Base-by-base conservation (phyloP, 1,140 invertebrate species). In the Drosophila bocki region DNA sequence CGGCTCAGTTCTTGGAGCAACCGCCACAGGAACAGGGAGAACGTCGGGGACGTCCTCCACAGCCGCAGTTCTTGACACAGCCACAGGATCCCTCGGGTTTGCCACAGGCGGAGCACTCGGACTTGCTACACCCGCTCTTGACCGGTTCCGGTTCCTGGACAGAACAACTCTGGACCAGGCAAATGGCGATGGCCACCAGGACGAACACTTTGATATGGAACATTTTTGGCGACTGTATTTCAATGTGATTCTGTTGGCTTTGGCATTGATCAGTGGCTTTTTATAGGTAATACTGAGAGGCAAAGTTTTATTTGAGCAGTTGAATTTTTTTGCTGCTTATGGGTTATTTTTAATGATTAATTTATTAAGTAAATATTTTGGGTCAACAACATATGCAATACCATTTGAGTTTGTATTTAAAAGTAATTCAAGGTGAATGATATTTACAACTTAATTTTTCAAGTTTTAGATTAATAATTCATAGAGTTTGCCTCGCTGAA, bases 181-280 rank as follows among this genome's bases (percentile, higher is more conserved):
- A 69, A 1, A 78, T 44, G 42, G 37, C 50, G 6, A 78, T n/a
- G 51, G 50, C 50, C 19, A 78, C 1, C 75, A 78, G 50, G 32
- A 78, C 15, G 35, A 78, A 50, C 1, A 78, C 3, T 42, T 78
- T 78, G 26, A 61, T 39, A 15, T 68, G 39, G 26, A 78, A 57
- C 75, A 78, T 78, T 26, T 26, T 56, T n/a, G n/a, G 22, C 3
- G 11, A n/a, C 32, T 44, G 22, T 7, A 19, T 11, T 26, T 37
- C 29, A 50, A 39, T 62, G 5, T 11, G 29, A 15, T 19, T 58
- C 44, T 53, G 45, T 15, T 8, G 11, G 11, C 3, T 12, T 22
- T 50, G 4, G 5, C 3, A 35, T 17, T 33, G 12, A 22, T 13
- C 29, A 13, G 7, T 17, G 12, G 4, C 19, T 22, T 41, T 72